phyloP scores from a whole-genome alignment of 2,888 invertebrate genomes.

The Drosophila putrida region DNA sequence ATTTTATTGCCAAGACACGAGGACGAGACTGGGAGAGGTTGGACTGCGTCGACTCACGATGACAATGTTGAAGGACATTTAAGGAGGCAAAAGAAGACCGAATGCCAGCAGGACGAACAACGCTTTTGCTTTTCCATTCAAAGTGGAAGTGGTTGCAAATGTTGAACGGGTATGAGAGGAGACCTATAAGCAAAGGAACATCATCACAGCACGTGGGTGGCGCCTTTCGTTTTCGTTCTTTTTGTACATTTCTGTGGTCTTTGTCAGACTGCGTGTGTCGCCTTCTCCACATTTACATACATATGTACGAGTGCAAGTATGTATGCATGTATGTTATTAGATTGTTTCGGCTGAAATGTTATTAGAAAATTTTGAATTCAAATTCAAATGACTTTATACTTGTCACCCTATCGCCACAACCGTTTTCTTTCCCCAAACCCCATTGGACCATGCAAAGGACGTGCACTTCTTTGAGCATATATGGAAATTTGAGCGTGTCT shows the following conservation, averaged over 20 bases:
- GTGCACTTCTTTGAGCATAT: constrained; percentile 46
- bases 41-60: constrained; percentile 66
- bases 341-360: constrained; percentile 81
- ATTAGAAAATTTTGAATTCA: constrained; percentile 81
- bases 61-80: constrained; percentile 59
- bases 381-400: constrained; percentile 81
- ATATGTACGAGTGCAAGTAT: constrained; percentile 15
- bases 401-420: constrained; percentile 17
- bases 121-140: constrained; percentile 75
- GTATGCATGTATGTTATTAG: constrained; percentile 61
- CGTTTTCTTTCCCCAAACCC: constrained; percentile 2
- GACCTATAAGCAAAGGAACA: constrained; percentile 28
- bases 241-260: constrained; percentile 48
- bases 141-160: constrained; percentile 16
- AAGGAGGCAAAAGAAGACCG: constrained; percentile 38
- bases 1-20: constrained; percentile 81
- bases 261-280: constrained; percentile 34
- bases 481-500: constrained; percentile 24
- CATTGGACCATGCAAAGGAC: constrained; percentile 30
- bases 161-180: background rate
- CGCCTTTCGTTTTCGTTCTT: constrained; percentile 66
- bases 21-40: constrained; percentile 35
- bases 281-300: constrained; percentile 12
- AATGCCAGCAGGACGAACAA: constrained; percentile 46
- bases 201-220: constrained; percentile 64